These are phyloP conservation scores for Ypsolopha scabrella DNA, from an alignment of 2,888 invertebrate species.

Conservation along the genomic window DNA sequence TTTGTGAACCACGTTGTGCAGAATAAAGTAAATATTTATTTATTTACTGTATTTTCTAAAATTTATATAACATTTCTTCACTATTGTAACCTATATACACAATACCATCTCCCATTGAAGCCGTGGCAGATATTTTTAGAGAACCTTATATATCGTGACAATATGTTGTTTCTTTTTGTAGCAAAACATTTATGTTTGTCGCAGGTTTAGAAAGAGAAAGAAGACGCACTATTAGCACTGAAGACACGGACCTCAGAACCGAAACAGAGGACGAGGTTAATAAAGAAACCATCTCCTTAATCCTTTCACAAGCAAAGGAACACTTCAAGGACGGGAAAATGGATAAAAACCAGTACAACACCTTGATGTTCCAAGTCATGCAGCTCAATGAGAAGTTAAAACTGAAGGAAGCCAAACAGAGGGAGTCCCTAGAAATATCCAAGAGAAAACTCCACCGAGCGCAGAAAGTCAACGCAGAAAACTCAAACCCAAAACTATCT, in stretches of 20 bases:
- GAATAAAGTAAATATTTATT: too few species aligned
- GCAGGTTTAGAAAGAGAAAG: conserved; percentile 61
- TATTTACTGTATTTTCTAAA: too few species aligned
- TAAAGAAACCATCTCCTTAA: conserved; percentile 79
- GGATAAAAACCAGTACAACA: conserved; percentile 80
- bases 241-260: conserved; percentile 65
- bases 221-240: conserved; percentile 57
- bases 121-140: too few species aligned
- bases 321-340: conserved; percentile 80
- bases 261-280: conserved; percentile 65
- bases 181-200: not conserved
- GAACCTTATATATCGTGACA: too few species aligned
- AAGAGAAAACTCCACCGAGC: conserved; percentile 50
- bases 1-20: too few species aligned
- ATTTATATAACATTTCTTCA: too few species aligned
- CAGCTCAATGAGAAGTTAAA: conserved; percentile 83
- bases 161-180: not conserved
- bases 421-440: conserved; percentile 73
- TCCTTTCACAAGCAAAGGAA: conserved; percentile 86
- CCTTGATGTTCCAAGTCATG: conserved; percentile 81
- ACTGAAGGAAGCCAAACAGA: conserved; percentile 79
- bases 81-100: too few species aligned
- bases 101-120: too few species aligned
- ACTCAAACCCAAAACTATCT: conserved; percentile 56
- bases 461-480: conserved; percentile 32